Evolutionary conservation across 2,888 invertebrate species (phyloP).

Genomic region (Lepidonotus clava): DNA sequence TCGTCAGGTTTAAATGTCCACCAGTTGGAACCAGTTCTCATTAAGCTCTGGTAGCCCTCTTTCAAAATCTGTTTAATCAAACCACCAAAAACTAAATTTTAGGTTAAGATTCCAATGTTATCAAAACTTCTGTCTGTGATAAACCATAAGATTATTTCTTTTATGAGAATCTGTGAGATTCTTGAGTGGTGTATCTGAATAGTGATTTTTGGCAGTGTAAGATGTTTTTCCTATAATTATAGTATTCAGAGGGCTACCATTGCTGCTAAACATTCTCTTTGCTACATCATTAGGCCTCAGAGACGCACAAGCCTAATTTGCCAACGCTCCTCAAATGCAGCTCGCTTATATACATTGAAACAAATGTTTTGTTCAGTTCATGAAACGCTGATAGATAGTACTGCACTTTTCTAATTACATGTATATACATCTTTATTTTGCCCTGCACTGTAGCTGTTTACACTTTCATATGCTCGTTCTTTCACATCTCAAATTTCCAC

Average conservation of each 20-base stretch:
- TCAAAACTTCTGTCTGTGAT: neutral
- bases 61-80: neutral
- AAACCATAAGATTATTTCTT: neutral
- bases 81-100: neutral
- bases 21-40: neutral
- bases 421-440: no score
- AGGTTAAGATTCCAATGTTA: neutral
- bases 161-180: neutral
- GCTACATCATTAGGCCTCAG: constrained; percentile 6
- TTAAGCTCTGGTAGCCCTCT: neutral
- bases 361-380: neutral
- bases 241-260: neutral
- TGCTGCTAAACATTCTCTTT: neutral
- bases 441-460: no score
- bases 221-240: neutral
- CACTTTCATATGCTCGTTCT: no score
- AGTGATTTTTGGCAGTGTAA: neutral
- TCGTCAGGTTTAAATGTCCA: constrained; percentile 39
- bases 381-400: neutral
- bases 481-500: no score
- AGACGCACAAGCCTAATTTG: constrained; percentile 2
- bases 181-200: neutral
- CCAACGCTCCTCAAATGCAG: constrained; percentile 3
- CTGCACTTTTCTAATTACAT: neutral
- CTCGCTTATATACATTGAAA: constrained; percentile 6